These are phyloP conservation scores for Cyprinodon diabolis DNA, from an alignment of 2,797 vertebrate genomes.

Conservation along the genomic window DNA sequence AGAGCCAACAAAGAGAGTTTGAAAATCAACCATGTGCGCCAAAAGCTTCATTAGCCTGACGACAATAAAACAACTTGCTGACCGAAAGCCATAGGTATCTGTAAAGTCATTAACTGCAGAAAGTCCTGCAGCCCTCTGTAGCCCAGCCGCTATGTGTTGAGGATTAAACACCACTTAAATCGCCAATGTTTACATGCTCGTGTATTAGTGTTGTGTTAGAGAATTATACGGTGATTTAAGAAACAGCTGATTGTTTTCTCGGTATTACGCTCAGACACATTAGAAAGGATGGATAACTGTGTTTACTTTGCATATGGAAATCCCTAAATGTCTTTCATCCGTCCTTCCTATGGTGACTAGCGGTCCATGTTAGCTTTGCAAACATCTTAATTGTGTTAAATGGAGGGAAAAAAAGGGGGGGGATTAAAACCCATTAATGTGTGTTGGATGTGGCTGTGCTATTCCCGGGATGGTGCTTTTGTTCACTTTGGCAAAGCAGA, in stretches of 20 bases:
- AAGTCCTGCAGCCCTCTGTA: constrained; percentile 23
- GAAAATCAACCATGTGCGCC: constrained; percentile 66
- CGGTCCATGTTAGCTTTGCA: constrained; percentile 81
- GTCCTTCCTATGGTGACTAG: constrained; percentile 79
- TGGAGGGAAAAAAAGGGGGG: constrained; percentile 74
- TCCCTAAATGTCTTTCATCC: constrained; percentile 75
- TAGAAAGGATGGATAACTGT: constrained; percentile 64
- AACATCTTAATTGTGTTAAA: constrained; percentile 86
- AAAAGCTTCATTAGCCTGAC: constrained; percentile 72
- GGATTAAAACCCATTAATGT: constrained; percentile 83
- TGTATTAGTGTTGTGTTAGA: constrained; percentile 64
- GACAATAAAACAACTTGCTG: constrained; percentile 61
- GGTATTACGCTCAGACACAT: constrained; percentile 57
- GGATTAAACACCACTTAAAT: constrained; percentile 68
- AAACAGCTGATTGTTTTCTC: constrained; percentile 64
- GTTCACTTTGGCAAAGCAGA: constrained; percentile 78
- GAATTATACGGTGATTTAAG: constrained; percentile 68
- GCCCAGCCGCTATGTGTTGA: constrained; percentile 50
- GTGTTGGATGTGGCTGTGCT: constrained; percentile 70
- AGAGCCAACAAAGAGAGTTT: constrained; percentile 70
- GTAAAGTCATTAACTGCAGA: constrained; percentile 57
- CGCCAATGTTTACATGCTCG: constrained; percentile 66
- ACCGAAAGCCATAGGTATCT: constrained; percentile 60
- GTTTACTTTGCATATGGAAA: constrained; percentile 77
- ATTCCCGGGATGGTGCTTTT: constrained; percentile 82